phyloP scores from a whole-genome alignment of 2,888 invertebrate genomes.

The Orchesella flavescens region DNA sequence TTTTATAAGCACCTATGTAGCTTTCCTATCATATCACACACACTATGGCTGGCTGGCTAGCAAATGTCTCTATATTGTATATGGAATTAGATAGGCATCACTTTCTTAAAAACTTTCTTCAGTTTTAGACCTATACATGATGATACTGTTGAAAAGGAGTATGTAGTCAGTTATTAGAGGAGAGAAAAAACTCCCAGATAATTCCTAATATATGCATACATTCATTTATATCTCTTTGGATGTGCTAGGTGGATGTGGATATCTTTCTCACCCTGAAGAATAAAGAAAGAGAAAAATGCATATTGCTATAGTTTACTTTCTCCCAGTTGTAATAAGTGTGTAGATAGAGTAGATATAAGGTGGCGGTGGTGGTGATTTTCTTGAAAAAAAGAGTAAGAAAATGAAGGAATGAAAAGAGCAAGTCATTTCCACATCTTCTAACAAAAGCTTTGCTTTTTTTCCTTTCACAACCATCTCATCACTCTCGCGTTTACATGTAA shows the following conservation, averaged over 20 bases:
- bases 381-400: constrained; percentile 23
- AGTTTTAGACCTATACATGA: not conserved
- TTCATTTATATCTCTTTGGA: constrained; percentile 1
- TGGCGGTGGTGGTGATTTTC: constrained; percentile 6
- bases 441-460: constrained; percentile 38
- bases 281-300: not conserved
- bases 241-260: constrained; percentile 9
- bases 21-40: too few species aligned
- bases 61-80: too few species aligned
- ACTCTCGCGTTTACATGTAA: constrained; percentile 2
- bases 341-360: too few species aligned
- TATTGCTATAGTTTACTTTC: too few species aligned
- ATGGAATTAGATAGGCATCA: not conserved
- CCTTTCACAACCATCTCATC: constrained; percentile 21
- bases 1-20: too few species aligned
- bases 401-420: constrained; percentile 41
- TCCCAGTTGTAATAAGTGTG: not conserved
- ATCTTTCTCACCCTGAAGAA: not conserved
- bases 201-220: constrained; percentile 36
- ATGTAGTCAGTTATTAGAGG: not conserved
- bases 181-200: constrained; percentile 29
- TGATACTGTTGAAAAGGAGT: constrained; percentile 15
- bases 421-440: constrained; percentile 46
- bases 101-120: not conserved
- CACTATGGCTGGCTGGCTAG: too few species aligned